Base-by-base conservation (phyloP, 2,797 vertebrate species). In the Meriones psammophilus region DNA sequence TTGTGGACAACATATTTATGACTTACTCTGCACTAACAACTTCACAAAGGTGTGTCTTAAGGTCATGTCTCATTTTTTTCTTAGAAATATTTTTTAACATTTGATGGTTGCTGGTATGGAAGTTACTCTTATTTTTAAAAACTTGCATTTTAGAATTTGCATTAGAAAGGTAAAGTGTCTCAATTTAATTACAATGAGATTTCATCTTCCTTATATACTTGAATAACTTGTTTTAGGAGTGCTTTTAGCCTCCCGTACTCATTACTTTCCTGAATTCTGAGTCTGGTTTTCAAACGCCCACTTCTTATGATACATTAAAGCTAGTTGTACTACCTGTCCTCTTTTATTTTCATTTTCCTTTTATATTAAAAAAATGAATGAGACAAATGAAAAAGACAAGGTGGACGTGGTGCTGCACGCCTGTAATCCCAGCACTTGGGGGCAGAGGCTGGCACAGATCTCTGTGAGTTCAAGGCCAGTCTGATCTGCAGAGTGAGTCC, bases 211-310 rank as follows among this genome's bases (percentile, higher is more conserved):
- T 77, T 18, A 5, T 20, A 6, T 3, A 50, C 1, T 85, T 74
- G 26, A 54, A 56, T 0, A 20, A 58, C 86, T 85, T 85, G 33
- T 79, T 91, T 79, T 89, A 83, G 50, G 24, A 22, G 28, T 88
- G 15, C 64, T 90, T 93, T 42, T 22, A 77, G 89, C 30, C 94
- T 78, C 56, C 46, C 73, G 4, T 88, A 5, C 58, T 33, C 17
- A 17, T 10, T 92, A 89, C 13, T 87, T 95, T 14, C 30, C 73
- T 74, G 39, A 79, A 62, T 58, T 73, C 17, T 50, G 62, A 92
- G 12, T 92, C 42, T 92, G 68, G 8, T 91, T 93, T 90, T 91
- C 1, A 73, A 90, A 83, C 76, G 20, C 81, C n/a, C 68, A 24
- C 58, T 81, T 36, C 14, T 64, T 76, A 30, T 8, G 4, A 42